Percentiles rank a stretch among this genome's conserved stretches.
Conservation (phyloP, 2,113 vertebrate species). For the Hylia prasina region DNA sequence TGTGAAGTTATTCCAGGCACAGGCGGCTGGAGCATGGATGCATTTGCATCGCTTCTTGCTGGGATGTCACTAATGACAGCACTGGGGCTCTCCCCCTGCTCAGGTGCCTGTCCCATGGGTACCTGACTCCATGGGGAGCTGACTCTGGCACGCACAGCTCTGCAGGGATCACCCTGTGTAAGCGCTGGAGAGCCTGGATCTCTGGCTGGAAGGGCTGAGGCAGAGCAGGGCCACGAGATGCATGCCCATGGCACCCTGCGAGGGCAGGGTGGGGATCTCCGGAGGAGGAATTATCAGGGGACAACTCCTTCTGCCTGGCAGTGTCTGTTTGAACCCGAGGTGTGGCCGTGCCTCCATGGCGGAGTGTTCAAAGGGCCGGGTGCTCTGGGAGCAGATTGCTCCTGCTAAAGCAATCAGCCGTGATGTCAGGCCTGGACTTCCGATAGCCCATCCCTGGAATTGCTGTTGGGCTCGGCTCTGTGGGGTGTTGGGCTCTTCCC, state of each 20-base stretch:
- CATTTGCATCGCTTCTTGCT: not conserved
- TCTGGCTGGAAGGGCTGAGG: not conserved
- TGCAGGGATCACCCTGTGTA: not conserved
- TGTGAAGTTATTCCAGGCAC: not conserved
- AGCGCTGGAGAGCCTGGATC: not conserved
- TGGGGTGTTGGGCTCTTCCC: not conserved
- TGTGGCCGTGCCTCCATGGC: not conserved
- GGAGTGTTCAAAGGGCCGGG: not conserved
- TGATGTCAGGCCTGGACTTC: slow-evolving; percentile 6
- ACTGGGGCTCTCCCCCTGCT: not conserved
- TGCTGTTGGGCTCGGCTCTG: not conserved
- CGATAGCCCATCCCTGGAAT: not conserved
- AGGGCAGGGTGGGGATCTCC: not conserved
- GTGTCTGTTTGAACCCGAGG: not conserved
- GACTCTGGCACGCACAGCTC: not conserved
- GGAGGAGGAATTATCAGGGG: not conserved
- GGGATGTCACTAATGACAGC: not conserved
- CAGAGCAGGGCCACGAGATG: not conserved
- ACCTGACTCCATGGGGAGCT: not conserved
- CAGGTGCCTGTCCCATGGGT: not conserved
- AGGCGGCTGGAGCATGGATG: not conserved
- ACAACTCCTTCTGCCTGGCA: not conserved
- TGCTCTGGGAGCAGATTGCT: not conserved
- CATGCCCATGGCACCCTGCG: not conserved
- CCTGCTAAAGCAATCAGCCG: slow-evolving; percentile 11